Percentiles rank a stretch among this genome's conserved stretches.
Conservation (phyloP, 2,797 vertebrate genomes). For the Sardinella longiceps region DNA sequence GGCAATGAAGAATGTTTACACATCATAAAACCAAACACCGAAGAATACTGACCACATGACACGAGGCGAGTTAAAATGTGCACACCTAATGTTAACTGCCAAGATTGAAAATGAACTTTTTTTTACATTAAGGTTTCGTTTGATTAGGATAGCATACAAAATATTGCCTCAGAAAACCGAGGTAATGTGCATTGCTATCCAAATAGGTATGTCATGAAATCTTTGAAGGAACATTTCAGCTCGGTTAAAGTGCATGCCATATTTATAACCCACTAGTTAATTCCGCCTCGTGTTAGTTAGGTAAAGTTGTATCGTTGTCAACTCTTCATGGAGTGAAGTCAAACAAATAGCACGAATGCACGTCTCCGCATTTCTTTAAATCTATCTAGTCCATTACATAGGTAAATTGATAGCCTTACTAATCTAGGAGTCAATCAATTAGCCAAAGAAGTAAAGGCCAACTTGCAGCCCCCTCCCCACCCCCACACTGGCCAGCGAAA, state of each 20-base stretch:
- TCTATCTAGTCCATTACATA: background rate
- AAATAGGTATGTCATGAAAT: background rate
- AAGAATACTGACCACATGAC: background rate
- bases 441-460: slow-evolving; percentile 18
- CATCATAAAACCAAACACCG: background rate
- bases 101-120: background rate
- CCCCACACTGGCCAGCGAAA: slow-evolving; percentile 19
- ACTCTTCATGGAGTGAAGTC: background rate
- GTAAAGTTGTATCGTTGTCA: background rate
- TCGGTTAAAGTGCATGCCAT: background rate
- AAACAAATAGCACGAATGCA: background rate
- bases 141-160: background rate
- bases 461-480: slow-evolving; percentile 17
- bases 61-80: background rate
- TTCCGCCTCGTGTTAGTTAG: background rate
- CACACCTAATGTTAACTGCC: background rate
- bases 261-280: slow-evolving; percentile 11
- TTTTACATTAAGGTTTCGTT: background rate
- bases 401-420: slow-evolving; percentile 19
- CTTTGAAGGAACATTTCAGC: background rate
- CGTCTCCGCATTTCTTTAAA: background rate
- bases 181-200: background rate
- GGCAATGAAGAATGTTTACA: background rate
- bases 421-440: slow-evolving; percentile 23
- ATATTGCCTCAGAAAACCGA: background rate